Evolutionary conservation across 2,888 invertebrate species (phyloP), one percentile per base, ranked within the genome.

Genomic region (Lasioglossum figueresi): DNA sequence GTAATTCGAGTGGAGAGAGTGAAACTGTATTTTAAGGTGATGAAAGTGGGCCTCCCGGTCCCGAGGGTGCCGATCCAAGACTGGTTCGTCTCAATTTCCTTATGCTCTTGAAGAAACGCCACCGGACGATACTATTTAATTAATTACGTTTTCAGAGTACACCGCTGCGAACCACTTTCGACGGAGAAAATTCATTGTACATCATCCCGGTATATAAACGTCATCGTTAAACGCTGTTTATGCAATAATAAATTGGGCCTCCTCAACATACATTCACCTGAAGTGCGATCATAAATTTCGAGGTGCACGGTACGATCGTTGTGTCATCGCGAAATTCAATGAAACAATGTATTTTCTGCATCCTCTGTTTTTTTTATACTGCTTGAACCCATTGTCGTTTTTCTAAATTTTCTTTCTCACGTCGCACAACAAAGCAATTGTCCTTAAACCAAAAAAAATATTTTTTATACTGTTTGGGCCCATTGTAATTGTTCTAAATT

Each of bases 1-100:
- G 84, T 76, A 80, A 83, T 73, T 80, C 76, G 79, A 83, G 84
- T 66, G 79, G 83, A 79, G 79, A 83, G 83, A 83, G 84, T 63
- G 83, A 84, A 83, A 83, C 83, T 43, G 68, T 71, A 37, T 76
- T 76, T 81, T 82, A 82, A 76, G 40, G 76, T 27, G 72, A 76
- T 23, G 71, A 59, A 81, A 76, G 81, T 52, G 76, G 63, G 34
- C n/a, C 48, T 34, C 37, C 23, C 23, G 34, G 19, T 66, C 48
- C 4, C n/a, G 63, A 76, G 82, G 82, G 76, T 81, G 72, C 63
- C 40, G 72, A 83, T 81, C 56, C 59, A 34, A 19, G 68, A 76
- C 66, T 31, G 63, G 37, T n/a, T 80, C 76, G 14, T 8, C 27
- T 19, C 37, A 31, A 68, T 48, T 77, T 68, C 27, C 37, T 6